phyloP scores from a whole-genome alignment of 1,140 invertebrate species.

The Sesamia nonagrioides region DNA sequence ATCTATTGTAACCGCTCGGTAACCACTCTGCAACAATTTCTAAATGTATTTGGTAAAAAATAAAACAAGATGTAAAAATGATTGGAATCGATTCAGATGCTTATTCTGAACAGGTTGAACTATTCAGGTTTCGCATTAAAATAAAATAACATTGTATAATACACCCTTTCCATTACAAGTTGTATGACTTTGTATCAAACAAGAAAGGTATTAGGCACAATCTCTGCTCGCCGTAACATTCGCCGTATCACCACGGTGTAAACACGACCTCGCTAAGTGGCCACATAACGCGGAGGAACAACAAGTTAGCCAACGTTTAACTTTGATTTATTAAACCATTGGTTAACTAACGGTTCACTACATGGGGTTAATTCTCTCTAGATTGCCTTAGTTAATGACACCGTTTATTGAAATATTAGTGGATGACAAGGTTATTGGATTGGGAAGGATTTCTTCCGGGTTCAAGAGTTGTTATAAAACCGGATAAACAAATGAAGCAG shows the following conservation, averaged over 20 bases:
- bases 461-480: too few species aligned
- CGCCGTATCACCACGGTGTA: slow-evolving; percentile 57
- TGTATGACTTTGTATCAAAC: background rate
- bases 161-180: too few species aligned
- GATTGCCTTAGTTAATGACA: background rate
- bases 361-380: slow-evolving; percentile 41
- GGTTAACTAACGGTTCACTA: slow-evolving; percentile 71
- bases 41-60: too few species aligned
- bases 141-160: too few species aligned
- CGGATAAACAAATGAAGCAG: too few species aligned
- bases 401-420: slow-evolving; percentile 27
- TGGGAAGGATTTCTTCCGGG: background rate
- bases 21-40: too few species aligned
- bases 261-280: slow-evolving; percentile 61
- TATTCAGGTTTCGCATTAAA: too few species aligned
- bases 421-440: background rate
- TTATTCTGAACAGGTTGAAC: too few species aligned
- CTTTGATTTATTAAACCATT: slow-evolving; percentile 79
- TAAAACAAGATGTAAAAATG: too few species aligned
- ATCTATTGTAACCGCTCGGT: too few species aligned
- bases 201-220: background rate
- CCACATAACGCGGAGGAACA: slow-evolving; percentile 65
- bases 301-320: slow-evolving; percentile 73
- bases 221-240: background rate
- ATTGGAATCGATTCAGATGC: too few species aligned